Conservation (phyloP, 2,888 invertebrate species). For the Hemaris fuciformis region DNA sequence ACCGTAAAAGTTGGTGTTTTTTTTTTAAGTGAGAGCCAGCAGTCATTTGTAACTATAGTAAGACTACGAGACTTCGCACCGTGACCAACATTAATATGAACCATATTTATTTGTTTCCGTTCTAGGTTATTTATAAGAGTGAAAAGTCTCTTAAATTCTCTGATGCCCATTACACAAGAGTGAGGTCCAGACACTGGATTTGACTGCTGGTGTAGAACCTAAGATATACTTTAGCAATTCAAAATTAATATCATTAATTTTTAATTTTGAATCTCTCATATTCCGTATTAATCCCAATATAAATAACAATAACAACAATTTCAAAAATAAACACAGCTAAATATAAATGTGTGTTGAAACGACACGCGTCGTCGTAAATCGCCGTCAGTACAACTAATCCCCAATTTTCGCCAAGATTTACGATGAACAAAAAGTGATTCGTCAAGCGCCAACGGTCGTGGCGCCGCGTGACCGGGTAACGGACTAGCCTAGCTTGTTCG, state of each 20-base stretch:
- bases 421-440: neutral
- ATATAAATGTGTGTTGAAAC: neutral
- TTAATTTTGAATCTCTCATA: too few species aligned
- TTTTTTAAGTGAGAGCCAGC: neutral
- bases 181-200: too few species aligned
- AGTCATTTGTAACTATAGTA: neutral
- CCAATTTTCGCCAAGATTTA: slow-evolving; percentile 5
- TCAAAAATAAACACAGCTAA: neutral
- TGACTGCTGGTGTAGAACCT: too few species aligned
- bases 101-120: too few species aligned
- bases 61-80: too few species aligned
- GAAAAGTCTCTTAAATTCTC: too few species aligned
- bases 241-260: too few species aligned
- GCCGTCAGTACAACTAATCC: neutral
- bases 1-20: neutral
- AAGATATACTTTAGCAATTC: too few species aligned
- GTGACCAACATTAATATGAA: too few species aligned
- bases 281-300: neutral
- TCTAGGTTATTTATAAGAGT: too few species aligned
- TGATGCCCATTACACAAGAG: too few species aligned
- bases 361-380: neutral
- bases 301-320: neutral
- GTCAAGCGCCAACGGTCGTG: neutral
- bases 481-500: neutral
- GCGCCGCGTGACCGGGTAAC: neutral